These are phyloP conservation scores for Mycalesis mineus DNA, from an alignment of 2,888 invertebrate genomes.

Conservation along the genomic window DNA sequence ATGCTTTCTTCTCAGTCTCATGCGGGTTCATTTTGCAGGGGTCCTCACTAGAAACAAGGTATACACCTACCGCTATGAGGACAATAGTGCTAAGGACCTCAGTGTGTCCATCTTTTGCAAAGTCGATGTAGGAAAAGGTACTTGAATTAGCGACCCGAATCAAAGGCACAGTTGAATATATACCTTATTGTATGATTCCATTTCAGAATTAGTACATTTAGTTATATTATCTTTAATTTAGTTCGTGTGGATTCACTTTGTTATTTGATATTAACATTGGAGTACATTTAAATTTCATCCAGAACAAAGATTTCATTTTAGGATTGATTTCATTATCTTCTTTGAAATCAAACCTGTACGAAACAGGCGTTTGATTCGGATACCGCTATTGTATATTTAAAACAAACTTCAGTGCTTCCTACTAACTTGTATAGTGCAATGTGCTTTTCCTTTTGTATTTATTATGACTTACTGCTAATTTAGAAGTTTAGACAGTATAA, in stretches of 20 bases:
- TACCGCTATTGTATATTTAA: not conserved
- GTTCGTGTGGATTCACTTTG: too few species aligned
- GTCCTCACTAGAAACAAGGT: conserved; percentile 74
- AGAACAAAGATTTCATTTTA: too few species aligned
- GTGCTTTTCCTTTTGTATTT: too few species aligned
- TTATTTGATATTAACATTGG: too few species aligned
- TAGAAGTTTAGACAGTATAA: too few species aligned
- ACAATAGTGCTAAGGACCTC: conserved; percentile 72
- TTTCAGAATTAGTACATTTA: too few species aligned
- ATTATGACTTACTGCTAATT: too few species aligned
- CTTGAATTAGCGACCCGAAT: conserved; percentile 28
- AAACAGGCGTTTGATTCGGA: conserved; percentile 4
- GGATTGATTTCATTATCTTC: too few species aligned
- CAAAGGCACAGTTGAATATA: conserved; percentile 12
- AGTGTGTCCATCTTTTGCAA: conserved; percentile 77
- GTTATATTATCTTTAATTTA: too few species aligned
- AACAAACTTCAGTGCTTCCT: not conserved
- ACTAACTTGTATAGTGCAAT: not conserved
- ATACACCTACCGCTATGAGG: conserved; percentile 74
- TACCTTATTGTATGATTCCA: too few species aligned
- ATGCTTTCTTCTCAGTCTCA: conserved; percentile 20
- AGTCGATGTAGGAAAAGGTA: conserved; percentile 79
- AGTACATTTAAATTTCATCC: too few species aligned
- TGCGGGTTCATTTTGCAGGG: conserved; percentile 62
- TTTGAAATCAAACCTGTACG: not conserved